Evolutionary conservation across 2,797 vertebrate genomes (phyloP).

Genomic region (Aeoliscus strigatus): DNA sequence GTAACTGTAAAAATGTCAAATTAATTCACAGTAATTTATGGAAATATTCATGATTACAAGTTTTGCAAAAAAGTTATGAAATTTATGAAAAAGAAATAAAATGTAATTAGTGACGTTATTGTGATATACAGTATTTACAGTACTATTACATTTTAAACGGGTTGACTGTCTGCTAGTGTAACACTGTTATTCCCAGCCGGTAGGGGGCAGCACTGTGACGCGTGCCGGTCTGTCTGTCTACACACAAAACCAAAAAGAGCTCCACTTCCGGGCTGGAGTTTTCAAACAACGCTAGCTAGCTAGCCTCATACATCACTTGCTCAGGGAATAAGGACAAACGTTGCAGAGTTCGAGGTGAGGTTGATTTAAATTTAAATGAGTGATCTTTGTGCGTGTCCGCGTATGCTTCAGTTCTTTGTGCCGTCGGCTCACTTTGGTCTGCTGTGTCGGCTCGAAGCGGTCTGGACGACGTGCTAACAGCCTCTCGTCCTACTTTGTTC

Average conservation of each 20-base stretch:
- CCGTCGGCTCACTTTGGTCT: background rate
- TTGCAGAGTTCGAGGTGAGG: conserved; percentile 40
- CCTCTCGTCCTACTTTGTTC: conserved; percentile 57
- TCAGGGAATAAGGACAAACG: conserved; percentile 58
- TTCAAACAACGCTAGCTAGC: conserved; percentile 61
- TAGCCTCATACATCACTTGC: conserved; percentile 43
- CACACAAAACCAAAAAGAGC: conserved; percentile 20
- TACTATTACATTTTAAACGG: too few relatives aligned
- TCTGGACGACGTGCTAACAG: conserved; percentile 43
- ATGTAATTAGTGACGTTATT: too few relatives aligned
- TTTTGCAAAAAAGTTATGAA: too few relatives aligned
- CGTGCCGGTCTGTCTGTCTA: background rate
- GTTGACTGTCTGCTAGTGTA: background rate
- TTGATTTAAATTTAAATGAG: accelerated
- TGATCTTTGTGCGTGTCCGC: background rate
- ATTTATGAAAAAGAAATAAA: too few relatives aligned
- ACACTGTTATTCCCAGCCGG: conserved; percentile 7
- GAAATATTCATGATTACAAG: too few relatives aligned
- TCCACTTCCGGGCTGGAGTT: conserved; percentile 63
- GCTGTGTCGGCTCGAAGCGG: background rate
- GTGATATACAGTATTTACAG: too few relatives aligned
- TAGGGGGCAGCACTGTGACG: conserved; percentile 15
- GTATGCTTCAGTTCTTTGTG: accelerated
- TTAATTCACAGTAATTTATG: too few relatives aligned
- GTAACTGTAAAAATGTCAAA: too few relatives aligned